Evolutionary conservation across 2,888 invertebrate species (phyloP), one percentile per base, ranked within the genome.

Genomic region (Pediacus dermestoides): DNA sequence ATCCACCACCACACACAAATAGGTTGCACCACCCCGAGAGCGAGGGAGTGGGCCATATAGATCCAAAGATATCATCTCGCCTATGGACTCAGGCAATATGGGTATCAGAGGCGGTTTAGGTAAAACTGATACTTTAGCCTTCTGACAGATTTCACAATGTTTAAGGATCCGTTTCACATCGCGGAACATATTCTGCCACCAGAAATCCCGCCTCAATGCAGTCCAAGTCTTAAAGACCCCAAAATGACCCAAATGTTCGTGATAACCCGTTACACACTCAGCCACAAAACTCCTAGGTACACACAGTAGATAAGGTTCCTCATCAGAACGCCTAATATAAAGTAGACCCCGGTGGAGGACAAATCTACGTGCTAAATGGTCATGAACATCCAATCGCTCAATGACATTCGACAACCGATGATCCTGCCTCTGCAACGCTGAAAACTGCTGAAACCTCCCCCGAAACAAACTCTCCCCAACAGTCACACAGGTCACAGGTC

Each of bases 191-290:
- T 41, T 30, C 7, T 22, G 34, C 42, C 42, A 45, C 42, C 45
- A 42, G 4, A 34, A 22, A 16, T 45, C 45, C 6, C 18, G 22
- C n/a, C 27, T 21, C 16, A 43, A 21, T 11, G 27, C 30, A 4
- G 13, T 13, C 39, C 43, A 43, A n/a, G 39, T 39, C 35, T 45
- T 42, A 28, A 26, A 34, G 2, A 30, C 26, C n/a, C 45, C 42
- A 31, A 42, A 38, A 37, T 44, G 44, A n/a, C 41, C 41, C n/a
- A 44, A 12, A 14, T 37, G 30, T 16, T 30, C 28, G 27, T 44
- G 37, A 23, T 32, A 42, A n/a, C 15, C 34, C n/a, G 4, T 14
- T 9, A 30, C 11, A 16, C 15, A 38, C 22, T 22, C 4, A 13
- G 15, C 16, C 8, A 23, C 12, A 12, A 32, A 12, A 18, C 6